These are phyloP conservation scores for Drosophila fuyamai DNA, from an alignment of 1,140 invertebrate species.

Conservation along the genomic window DNA sequence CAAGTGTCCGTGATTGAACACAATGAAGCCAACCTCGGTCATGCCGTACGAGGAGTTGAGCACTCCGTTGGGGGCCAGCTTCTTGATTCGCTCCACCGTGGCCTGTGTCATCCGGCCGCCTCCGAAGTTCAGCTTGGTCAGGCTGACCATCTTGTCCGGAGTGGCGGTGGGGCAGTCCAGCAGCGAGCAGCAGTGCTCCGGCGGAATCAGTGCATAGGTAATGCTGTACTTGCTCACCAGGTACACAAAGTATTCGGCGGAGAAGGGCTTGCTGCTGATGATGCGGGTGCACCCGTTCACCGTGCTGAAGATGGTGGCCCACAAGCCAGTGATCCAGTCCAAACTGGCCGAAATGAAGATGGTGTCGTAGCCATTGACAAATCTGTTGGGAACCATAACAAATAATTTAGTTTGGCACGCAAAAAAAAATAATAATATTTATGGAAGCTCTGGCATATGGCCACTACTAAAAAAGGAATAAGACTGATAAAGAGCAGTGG, in stretches of 20 bases:
- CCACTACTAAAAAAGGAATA: too few species aligned
- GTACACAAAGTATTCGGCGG: slow-evolving; percentile 46
- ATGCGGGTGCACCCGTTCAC: slow-evolving; percentile 48
- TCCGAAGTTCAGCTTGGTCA: slow-evolving; percentile 30
- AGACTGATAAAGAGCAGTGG: too few species aligned
- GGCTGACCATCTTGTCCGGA: slow-evolving; percentile 16
- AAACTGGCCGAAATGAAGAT: slow-evolving; percentile 44
- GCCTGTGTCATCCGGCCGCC: slow-evolving; percentile 31
- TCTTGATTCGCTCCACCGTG: slow-evolving; percentile 41
- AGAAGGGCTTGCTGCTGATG: slow-evolving; percentile 58
- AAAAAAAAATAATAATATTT: too few species aligned
- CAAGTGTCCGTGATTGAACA: slow-evolving; percentile 27
- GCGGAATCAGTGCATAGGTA: slow-evolving; percentile 33
- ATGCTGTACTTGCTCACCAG: slow-evolving; percentile 62
- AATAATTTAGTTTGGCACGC: background rate
- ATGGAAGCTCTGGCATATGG: too few species aligned
- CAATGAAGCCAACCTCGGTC: slow-evolving; percentile 49
- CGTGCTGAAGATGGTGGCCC: slow-evolving; percentile 40
- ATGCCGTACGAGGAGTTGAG: slow-evolving; percentile 46
- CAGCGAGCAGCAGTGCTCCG: slow-evolving; percentile 51
- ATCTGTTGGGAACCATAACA: background rate
- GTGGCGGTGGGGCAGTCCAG: slow-evolving; percentile 45
- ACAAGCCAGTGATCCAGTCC: slow-evolving; percentile 65
- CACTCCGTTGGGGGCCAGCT: slow-evolving; percentile 15
- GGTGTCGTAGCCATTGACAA: slow-evolving; percentile 26